phyloP scores from a whole-genome alignment of 2,888 invertebrate genomes.

The Perizoma affinitatum region DNA sequence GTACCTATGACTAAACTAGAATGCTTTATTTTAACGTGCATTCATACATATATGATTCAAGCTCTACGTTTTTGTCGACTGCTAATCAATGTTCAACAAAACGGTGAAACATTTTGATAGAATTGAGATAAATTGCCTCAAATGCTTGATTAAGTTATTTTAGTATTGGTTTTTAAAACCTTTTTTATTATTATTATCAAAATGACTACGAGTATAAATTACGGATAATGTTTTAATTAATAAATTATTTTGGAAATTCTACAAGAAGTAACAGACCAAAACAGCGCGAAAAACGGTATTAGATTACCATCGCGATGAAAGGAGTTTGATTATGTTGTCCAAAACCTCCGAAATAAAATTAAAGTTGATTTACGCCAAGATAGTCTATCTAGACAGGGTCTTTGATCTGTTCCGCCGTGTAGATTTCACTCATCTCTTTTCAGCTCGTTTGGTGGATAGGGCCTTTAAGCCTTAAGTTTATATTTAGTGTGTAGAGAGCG shows the following conservation, averaged over 20 bases:
- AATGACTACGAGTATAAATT: too few relatives aligned
- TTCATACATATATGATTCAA: background rate
- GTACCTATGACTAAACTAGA: background rate
- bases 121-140: too few relatives aligned
- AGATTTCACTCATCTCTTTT: background rate
- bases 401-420: too few relatives aligned
- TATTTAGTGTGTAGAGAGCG: conserved; percentile 46
- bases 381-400: too few relatives aligned
- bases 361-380: too few relatives aligned
- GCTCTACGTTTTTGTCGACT: background rate
- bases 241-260: too few relatives aligned
- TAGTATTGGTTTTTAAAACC: background rate
- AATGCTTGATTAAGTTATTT: too few relatives aligned
- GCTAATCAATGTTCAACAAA: conserved; percentile 3
- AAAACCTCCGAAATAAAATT: conserved; percentile 21
- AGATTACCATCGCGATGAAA: conserved; percentile 52
- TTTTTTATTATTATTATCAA: background rate
- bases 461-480: conserved; percentile 9
- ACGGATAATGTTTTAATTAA: too few relatives aligned
- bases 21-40: background rate
- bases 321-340: conserved; percentile 40
- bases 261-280: conserved; percentile 39
- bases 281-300: conserved; percentile 44
- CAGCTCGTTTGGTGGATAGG: background rate
- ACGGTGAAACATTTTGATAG: conserved; percentile 1